phyloP scores from a whole-genome alignment of 2,113 vertebrate species.

The Cephalopterus ornatus region DNA sequence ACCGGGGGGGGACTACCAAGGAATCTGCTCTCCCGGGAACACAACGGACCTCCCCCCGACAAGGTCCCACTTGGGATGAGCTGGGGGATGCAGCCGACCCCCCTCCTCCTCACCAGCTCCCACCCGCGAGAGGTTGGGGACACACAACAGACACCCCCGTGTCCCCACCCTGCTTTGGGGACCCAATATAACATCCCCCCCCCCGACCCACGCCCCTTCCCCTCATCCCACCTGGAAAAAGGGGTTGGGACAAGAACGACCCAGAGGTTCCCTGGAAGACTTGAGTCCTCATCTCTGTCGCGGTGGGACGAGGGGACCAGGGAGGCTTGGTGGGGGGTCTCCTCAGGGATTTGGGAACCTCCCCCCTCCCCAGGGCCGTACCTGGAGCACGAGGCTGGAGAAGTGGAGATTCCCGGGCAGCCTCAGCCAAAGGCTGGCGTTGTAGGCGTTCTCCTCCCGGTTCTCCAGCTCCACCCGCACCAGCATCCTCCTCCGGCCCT shows the following conservation, averaged over 20 bases:
- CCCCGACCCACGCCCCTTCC: too few species aligned
- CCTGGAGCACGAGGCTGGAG: conserved; percentile 85
- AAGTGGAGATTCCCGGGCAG: conserved; percentile 78
- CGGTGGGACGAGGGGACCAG: background rate
- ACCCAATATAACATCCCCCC: too few species aligned
- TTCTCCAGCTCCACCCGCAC: conserved; percentile 86
- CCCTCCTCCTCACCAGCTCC: too few species aligned
- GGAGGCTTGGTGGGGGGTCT: background rate
- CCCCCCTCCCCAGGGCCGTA: background rate
- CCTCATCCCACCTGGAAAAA: background rate
- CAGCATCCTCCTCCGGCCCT: conserved; percentile 76
- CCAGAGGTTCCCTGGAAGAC: background rate
- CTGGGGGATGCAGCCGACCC: background rate
- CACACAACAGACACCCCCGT: too few species aligned
- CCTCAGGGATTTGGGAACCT: background rate
- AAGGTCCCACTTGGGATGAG: too few species aligned
- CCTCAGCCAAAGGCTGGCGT: conserved; percentile 71
- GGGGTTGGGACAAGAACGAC: too few species aligned
- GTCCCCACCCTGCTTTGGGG: too few species aligned
- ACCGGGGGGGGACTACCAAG: too few species aligned
- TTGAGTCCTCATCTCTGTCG: background rate
- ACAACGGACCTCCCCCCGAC: too few species aligned
- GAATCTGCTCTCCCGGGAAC: too few species aligned
- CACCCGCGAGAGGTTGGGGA: background rate
- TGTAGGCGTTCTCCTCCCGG: conserved; percentile 91